These are phyloP conservation scores for Melanotaenia nigrans DNA, from an alignment of 2,797 vertebrate genomes.

Conservation along the genomic window DNA sequence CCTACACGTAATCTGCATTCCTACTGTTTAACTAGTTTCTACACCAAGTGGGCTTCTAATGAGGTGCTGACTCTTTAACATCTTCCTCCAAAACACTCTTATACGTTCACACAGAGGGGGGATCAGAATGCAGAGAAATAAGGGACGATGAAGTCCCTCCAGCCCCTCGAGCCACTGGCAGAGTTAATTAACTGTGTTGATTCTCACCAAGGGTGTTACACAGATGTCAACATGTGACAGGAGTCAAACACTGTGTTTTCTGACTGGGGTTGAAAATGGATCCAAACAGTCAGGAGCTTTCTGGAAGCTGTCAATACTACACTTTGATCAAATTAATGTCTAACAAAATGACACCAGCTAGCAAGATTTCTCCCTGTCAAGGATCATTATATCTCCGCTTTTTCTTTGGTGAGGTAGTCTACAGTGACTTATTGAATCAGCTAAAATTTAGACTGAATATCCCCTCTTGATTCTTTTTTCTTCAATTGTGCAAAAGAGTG, in stretches of 20 bases:
- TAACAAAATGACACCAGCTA: neutral
- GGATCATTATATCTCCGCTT: neutral
- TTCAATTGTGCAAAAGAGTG: neutral
- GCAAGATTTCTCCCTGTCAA: neutral
- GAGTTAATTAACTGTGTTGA: conserved; percentile 70
- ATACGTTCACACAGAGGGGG: neutral
- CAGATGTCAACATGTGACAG: conserved; percentile 50
- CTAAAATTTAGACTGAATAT: conserved; percentile 31
- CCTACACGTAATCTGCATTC: conserved; percentile 61
- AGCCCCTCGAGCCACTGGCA: conserved; percentile 35
- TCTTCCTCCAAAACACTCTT: conserved; percentile 14
- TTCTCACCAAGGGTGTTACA: conserved; percentile 51
- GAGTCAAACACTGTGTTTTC: conserved; percentile 37
- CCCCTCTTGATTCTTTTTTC: neutral
- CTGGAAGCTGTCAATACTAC: conserved; percentile 28
- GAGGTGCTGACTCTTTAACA: conserved; percentile 61
- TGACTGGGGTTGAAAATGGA: conserved; percentile 27
- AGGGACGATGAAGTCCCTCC: conserved; percentile 27
- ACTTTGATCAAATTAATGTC: conserved; percentile 24
- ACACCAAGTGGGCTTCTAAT: conserved; percentile 57
- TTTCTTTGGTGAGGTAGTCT: conserved; percentile 9
- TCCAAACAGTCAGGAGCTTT: neutral
- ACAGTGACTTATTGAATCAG: conserved; percentile 24
- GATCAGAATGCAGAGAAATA: conserved; percentile 28
- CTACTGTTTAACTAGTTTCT: conserved; percentile 63